Conservation (phyloP, 1,140 invertebrate species). For the Sycophila sp. region DNA sequence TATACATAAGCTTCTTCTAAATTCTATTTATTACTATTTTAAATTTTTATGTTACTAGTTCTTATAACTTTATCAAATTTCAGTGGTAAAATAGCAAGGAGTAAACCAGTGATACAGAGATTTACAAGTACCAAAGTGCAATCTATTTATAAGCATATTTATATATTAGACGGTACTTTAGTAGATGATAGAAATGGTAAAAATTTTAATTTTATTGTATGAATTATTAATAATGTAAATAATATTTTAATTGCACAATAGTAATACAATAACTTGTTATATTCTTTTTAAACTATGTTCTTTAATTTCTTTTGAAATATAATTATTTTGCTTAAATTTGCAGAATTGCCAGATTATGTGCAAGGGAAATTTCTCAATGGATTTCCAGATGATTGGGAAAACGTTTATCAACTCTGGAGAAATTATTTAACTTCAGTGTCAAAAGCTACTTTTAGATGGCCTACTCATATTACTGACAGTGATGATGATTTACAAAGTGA, state of each 20-base stretch:
- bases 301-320: background rate
- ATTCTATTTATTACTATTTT: slow-evolving; percentile 2
- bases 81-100: slow-evolving; percentile 50
- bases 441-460: slow-evolving; percentile 55
- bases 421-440: slow-evolving; percentile 44
- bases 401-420: slow-evolving; percentile 55
- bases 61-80: slow-evolving; percentile 17
- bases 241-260: slow-evolving; percentile 4
- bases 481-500: slow-evolving; percentile 58
- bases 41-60: background rate
- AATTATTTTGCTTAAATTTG: background rate
- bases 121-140: slow-evolving; percentile 41
- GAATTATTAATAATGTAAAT: background rate
- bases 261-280: no score
- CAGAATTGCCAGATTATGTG: slow-evolving; percentile 58
- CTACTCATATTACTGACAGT: slow-evolving; percentile 54
- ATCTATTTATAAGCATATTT: slow-evolving; percentile 53
- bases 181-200: slow-evolving; percentile 51
- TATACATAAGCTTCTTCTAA: slow-evolving; percentile 23
- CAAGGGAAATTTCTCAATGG: slow-evolving; percentile 58
- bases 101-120: slow-evolving; percentile 54
- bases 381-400: slow-evolving; percentile 63
- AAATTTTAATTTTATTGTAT: background rate
- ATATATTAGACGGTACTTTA: slow-evolving; percentile 52
- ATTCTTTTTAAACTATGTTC: background rate